Percentiles rank a stretch among this genome's conserved stretches.
Conservation (phyloP, 92 coral and sea anemone genomes). For the Zoanthus gigantus region DNA sequence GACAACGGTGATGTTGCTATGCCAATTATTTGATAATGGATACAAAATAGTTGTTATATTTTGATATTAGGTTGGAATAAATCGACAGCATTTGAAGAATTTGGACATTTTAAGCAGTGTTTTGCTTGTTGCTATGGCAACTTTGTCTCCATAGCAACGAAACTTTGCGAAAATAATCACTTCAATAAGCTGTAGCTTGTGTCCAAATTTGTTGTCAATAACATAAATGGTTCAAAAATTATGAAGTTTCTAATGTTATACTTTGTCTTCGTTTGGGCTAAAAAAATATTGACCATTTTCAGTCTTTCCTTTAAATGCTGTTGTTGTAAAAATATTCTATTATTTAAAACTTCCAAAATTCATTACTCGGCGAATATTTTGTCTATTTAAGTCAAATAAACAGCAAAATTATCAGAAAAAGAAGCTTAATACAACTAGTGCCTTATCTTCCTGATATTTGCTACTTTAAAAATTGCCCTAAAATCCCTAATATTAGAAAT, state of each 20-base stretch:
- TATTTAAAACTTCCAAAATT: constrained; percentile 2
- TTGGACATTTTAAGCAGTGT: constrained; percentile 24
- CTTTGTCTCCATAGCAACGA: neutral
- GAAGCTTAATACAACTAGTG: neutral
- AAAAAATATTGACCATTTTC: neutral
- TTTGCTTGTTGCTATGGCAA: constrained; percentile 22
- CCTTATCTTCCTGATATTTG: too few species aligned
- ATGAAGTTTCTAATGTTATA: neutral
- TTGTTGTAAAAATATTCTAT: neutral
- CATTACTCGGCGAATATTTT: neutral
- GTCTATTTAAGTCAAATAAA: neutral
- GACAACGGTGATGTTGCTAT: neutral
- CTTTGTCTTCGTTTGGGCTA: neutral
- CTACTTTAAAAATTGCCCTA: too few species aligned
- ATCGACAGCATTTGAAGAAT: constrained; percentile 4
- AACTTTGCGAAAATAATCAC: neutral
- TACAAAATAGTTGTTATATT: neutral
- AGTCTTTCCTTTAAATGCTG: neutral
- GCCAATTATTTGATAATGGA: constrained; percentile 1
- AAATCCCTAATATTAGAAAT: neutral
- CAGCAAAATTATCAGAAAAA: neutral
- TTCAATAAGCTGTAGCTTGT: neutral
- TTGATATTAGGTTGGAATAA: neutral
- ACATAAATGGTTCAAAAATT: neutral
- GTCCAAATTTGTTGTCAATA: constrained; percentile 1